Conservation (phyloP, 2,113 vertebrate genomes). For the Aix galericulata region DNA sequence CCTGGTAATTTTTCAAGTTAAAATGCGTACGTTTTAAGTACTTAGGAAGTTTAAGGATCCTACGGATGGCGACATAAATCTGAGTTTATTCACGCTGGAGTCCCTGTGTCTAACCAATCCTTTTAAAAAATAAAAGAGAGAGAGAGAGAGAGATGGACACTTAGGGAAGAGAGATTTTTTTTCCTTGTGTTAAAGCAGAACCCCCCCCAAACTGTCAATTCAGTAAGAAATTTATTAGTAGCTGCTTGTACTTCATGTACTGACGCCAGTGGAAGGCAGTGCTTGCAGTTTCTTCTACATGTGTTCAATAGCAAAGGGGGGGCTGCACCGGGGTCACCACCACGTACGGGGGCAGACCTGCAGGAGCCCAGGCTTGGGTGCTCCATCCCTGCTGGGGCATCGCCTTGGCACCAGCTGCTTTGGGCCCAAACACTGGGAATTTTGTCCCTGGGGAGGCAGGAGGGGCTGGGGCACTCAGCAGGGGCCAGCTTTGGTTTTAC, state of each 20-base stretch:
- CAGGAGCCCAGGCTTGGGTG: too few species aligned
- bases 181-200: constrained; percentile 39
- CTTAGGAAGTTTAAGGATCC: constrained; percentile 65
- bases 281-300: not conserved
- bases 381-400: too few species aligned
- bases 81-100: constrained; percentile 48
- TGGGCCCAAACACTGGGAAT: not conserved
- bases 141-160: not conserved
- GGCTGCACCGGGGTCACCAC: not conserved
- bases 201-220: not conserved
- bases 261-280: not conserved
- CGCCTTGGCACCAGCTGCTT: too few species aligned
- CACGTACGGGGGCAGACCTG: too few species aligned
- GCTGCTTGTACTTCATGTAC: not conserved
- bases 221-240: constrained; percentile 16
- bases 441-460: not conserved
- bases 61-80: constrained; percentile 48
- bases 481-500: not conserved
- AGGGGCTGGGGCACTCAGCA: not conserved
- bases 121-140: not conserved
- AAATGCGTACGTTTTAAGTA: constrained; percentile 62
- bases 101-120: constrained; percentile 16
- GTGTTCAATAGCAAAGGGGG: rapidly evolving
- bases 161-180: not conserved
- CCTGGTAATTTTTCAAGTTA: constrained; percentile 72